Base-by-base conservation (phyloP, 2,888 invertebrate genomes). In the Buathra laborator region DNA sequence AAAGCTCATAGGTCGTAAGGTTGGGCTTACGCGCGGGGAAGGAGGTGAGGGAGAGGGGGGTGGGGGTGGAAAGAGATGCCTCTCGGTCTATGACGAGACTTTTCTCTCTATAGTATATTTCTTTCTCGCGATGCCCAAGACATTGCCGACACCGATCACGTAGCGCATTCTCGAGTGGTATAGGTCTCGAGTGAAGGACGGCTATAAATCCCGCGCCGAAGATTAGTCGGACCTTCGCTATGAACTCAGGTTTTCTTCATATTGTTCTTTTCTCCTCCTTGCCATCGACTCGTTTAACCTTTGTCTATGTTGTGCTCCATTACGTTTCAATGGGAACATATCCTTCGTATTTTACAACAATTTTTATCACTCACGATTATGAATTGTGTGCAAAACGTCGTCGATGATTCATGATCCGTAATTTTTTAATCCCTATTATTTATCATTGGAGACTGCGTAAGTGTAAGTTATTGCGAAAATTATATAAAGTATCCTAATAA, bases 151-250 rank as follows among this genome's bases (percentile, higher is more conserved):
- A 85, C 88, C 79, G 85, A 86, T 89, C 91, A 91, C 90, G 90
- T 90, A 90, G 84, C 81, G 86, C 88, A 89, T 89, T 87, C 87
- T 83, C 81, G 76, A 72, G 70, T 44, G 56, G 16, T 12, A 71
- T 44, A 48, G 16, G 66, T 62, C 48, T 48, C 67, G 46, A 43
- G 64, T 51, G 85, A 86, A 87, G 88, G 87, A 87, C 86, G 86
- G 88, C 88, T 87, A 89, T 91, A 91, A 90, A 91, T 91, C 88
- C 87, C 75, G 74, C 80, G 79, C 48, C 82, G 87, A 83, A 89
- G 86, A 89, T 86, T 88, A 88, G 86, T 85, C 76, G 76, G 81
- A 81, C 85, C 85, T 81, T 75, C 83, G 83, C 64, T 87, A 84
- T 86, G 88, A 89, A 43, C 37, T 87, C 86, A 87, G 85, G 80